These are phyloP conservation scores for Stratiolaelaps scimitus DNA, from an alignment of 1,140 invertebrate genomes.

Conservation along the genomic window DNA sequence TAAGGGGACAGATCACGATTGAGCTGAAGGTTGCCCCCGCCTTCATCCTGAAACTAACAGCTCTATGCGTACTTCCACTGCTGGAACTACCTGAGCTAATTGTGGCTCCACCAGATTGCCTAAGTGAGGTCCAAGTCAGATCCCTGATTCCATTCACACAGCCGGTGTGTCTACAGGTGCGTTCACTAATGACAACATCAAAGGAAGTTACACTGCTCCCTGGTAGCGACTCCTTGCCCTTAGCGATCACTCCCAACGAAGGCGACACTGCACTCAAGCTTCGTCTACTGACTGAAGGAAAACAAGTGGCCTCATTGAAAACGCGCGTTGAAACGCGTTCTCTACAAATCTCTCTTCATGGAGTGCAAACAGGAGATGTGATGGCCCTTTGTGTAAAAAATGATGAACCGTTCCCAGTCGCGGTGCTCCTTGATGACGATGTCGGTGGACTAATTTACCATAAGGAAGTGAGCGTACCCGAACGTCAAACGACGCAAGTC, in stretches of 20 bases:
- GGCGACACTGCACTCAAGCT: not conserved
- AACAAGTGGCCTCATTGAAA: not conserved
- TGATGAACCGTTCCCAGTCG: conserved; percentile 4
- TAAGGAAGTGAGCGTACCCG: not conserved
- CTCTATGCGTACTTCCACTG: not conserved
- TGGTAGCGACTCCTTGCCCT: not conserved
- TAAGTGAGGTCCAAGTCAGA: too few relatives aligned
- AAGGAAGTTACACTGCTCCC: not conserved
- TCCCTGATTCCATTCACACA: too few relatives aligned
- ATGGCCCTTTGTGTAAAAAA: not conserved
- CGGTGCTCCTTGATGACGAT: not conserved
- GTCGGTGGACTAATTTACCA: not conserved
- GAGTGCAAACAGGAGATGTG: too few relatives aligned
- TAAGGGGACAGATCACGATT: not conserved
- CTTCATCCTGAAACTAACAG: not conserved
- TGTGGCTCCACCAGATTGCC: too few relatives aligned
- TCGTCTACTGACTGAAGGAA: not conserved
- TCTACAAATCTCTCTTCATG: not conserved
- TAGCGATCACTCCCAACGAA: not conserved
- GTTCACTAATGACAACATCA: too few relatives aligned
- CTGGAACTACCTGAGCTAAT: too few relatives aligned
- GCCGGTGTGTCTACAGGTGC: too few relatives aligned
- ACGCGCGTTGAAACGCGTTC: not conserved
- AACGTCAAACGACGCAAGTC: not conserved
- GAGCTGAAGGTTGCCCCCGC: not conserved